phyloP scores from a whole-genome alignment of 2,888 invertebrate species.

The Panopea generosa region DNA sequence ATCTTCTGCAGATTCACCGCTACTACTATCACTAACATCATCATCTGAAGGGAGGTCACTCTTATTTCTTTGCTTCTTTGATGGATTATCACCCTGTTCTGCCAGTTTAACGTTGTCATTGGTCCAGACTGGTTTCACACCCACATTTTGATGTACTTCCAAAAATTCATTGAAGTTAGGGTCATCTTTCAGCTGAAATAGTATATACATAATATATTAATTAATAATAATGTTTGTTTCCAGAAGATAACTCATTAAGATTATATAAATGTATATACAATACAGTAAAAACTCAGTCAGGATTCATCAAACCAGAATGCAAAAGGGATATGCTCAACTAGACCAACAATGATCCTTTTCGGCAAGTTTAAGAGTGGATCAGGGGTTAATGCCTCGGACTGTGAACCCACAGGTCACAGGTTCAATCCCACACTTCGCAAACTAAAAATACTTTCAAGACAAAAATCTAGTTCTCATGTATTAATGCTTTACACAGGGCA shows the following conservation, averaged over 20 bases:
- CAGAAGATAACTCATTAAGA: background rate
- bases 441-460: too few species aligned
- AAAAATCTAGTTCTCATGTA: too few species aligned
- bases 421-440: too few species aligned
- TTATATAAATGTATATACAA: too few species aligned
- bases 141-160: conserved; percentile 90
- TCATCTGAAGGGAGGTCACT: conserved; percentile 20
- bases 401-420: too few species aligned
- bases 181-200: conserved; percentile 88
- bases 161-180: conserved; percentile 95
- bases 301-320: too few species aligned
- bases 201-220: background rate
- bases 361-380: too few species aligned
- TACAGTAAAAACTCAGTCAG: too few species aligned
- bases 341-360: too few species aligned
- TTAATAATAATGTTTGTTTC: background rate
- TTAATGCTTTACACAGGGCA: too few species aligned
- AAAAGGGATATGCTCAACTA: too few species aligned
- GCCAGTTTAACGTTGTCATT: conserved; percentile 85
- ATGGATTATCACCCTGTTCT: conserved; percentile 30
- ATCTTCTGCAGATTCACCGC: conserved; percentile 25
- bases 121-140: conserved; percentile 86
- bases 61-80: background rate
- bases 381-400: too few species aligned
- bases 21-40: conserved; percentile 28